Evolutionary conservation across 1,140 invertebrate genomes (phyloP), one percentile per base, ranked within the genome.

Genomic region (Saxidomus purpurata): DNA sequence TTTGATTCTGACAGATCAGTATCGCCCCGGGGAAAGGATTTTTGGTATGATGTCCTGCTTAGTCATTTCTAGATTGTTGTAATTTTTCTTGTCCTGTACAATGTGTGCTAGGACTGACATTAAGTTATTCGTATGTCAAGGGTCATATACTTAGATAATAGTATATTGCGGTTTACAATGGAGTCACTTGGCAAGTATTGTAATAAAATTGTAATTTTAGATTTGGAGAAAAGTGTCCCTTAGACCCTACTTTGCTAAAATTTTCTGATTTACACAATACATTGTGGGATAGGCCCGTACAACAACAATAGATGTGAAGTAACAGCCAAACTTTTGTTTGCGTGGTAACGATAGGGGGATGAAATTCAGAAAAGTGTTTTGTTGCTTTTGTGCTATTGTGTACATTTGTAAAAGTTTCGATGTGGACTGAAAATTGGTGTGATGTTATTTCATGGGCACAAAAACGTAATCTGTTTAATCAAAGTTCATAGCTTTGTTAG

Each of bases 111-210:
- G 31, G 31, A 19, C 25, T 67, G 67, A 71, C 67, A 15, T 28
- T 71, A 71, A 71, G 67, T 4, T 38, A 71, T 71, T 71, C 34
- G 25, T 71, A 71, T 38, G 67, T 71, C 67, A 71, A n/a, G 67
- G 67, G 13, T 71, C 67, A 71, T 71, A 22, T 38, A 71, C 0
- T 71, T 25, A 11, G 19, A 38, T 71, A 71, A 71, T 71, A 38
- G 67, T 71, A 71, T 71, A 71, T 38, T 38, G 67, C 38, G 67
- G 36, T 34, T 28, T 15, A 38, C 38, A 71, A 71, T 71, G 67
- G 25, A 71, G 67, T 71, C 67, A 38, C 3, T 38, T 1, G 34
- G 11, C 34, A 28, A 71, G 31, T 28, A 38, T 38, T n/a, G 67
- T n/a, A 71, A 71, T 71, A 71, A 71, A 71, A 71, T 38, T 2